Evolutionary conservation across 2,888 invertebrate genomes (phyloP).

Genomic region (Noctua fimbriata): DNA sequence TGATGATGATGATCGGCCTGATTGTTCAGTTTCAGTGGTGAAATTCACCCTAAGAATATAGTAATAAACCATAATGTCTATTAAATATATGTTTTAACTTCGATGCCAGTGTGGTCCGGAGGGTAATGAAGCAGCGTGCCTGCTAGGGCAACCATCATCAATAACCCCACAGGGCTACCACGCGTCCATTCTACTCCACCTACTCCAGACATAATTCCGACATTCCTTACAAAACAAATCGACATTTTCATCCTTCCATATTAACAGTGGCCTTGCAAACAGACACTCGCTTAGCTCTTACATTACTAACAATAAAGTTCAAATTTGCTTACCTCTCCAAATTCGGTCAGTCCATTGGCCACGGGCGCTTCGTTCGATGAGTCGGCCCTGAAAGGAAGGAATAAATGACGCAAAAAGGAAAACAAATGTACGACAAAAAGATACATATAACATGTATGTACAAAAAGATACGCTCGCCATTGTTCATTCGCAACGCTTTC

Average conservation of each 20-base stretch:
- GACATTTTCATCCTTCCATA: slow-evolving; percentile 45
- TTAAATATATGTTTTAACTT: not conserved
- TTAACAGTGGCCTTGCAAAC: slow-evolving; percentile 51
- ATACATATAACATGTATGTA: slow-evolving; percentile 52
- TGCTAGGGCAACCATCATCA: slow-evolving; percentile 12
- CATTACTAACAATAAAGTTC: slow-evolving; percentile 56
- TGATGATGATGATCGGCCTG: not conserved
- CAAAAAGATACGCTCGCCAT: slow-evolving; percentile 67
- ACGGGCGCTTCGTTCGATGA: slow-evolving; percentile 88
- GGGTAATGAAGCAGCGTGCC: slow-evolving; percentile 3
- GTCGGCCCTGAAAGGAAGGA: slow-evolving; percentile 87
- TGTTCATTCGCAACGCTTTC: slow-evolving; percentile 64
- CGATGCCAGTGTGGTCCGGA: too few relatives aligned
- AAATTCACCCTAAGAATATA: not conserved
- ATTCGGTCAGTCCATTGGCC: slow-evolving; percentile 87
- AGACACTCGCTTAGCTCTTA: slow-evolving; percentile 60
- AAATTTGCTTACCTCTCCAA: slow-evolving; percentile 87
- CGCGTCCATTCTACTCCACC: slow-evolving; percentile 13
- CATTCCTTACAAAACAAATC: slow-evolving; percentile 55
- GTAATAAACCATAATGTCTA: not conserved
- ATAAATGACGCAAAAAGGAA: slow-evolving; percentile 80
- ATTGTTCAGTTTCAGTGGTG: not conserved
- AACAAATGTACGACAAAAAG: slow-evolving; percentile 60
- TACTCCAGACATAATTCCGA: slow-evolving; percentile 31
- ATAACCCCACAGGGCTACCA: slow-evolving; percentile 37